These are phyloP conservation scores for Manis crassicaudata DNA, from an alignment of 2,797 vertebrate species.

Conservation along the genomic window DNA sequence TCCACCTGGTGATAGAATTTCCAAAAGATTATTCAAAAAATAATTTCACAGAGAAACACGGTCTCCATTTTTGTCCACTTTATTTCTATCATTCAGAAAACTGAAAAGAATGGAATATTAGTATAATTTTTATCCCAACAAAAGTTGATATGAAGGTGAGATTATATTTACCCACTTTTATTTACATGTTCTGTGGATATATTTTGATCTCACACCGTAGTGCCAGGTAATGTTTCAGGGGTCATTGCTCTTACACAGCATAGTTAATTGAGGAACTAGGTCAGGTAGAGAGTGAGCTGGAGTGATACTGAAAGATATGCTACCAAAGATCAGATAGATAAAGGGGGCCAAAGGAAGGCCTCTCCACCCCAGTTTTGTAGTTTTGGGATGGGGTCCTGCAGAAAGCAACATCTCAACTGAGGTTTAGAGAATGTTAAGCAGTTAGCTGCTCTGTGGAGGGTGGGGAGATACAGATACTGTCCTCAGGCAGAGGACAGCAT, in stretches of 20 bases:
- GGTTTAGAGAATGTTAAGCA: neutral
- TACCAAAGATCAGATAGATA: neutral
- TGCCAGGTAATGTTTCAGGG: neutral
- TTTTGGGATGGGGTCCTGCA: neutral
- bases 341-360: accelerated
- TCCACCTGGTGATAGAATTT: neutral
- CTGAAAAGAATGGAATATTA: neutral
- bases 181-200: neutral
- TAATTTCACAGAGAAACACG: neutral
- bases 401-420: neutral
- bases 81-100: conserved; percentile 9
- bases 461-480: neutral
- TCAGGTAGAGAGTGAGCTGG: neutral
- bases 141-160: neutral
- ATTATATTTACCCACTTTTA: neutral
- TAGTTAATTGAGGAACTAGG: neutral
- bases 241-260: neutral
- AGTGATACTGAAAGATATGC: neutral
- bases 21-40: neutral
- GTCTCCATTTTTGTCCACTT: neutral
- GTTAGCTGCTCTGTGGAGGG: accelerated
- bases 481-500: neutral
- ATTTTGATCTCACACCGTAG: neutral
- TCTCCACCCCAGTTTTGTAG: neutral
- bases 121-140: neutral